These are phyloP conservation scores for Astreopora myriophthalma DNA, from an alignment of 64 coral and sea anemone species.

Conservation along the genomic window DNA sequence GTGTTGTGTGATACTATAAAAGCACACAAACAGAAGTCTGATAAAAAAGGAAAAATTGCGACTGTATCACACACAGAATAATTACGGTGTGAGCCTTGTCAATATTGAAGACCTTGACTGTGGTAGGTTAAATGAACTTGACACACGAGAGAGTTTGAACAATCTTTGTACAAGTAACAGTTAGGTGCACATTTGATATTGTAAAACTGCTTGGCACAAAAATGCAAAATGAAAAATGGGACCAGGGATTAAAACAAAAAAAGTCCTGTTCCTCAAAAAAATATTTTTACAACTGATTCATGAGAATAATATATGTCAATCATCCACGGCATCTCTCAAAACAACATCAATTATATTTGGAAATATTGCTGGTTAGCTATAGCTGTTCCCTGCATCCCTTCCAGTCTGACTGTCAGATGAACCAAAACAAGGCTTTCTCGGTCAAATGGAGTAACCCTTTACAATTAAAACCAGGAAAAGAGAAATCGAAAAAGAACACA, in stretches of 20 bases:
- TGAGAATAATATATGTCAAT: neutral
- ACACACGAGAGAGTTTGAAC: neutral
- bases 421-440: neutral
- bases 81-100: neutral
- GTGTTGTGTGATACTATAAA: no score
- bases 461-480: neutral
- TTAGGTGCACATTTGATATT: neutral
- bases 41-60: neutral
- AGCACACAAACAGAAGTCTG: no score
- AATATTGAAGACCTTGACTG: neutral
- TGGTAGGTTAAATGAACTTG: conserved; percentile 22
- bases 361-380: neutral
- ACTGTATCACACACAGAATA: neutral
- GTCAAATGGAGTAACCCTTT: neutral
- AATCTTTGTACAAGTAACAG: conserved; percentile 15
- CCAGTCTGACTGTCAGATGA: neutral
- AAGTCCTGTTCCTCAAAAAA: neutral
- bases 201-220: neutral
- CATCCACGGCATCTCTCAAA: neutral
- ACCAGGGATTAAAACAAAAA: neutral
- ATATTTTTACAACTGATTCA: conserved; percentile 7
- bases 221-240: neutral
- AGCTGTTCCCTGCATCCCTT: neutral
- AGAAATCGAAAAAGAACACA: neutral
- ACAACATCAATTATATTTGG: neutral